A percentile compares a stretch with the other conserved stretches of the same genome.
Evolutionary conservation across 2,888 invertebrate species (phyloP).

Genomic region (Epiblema foenella): DNA sequence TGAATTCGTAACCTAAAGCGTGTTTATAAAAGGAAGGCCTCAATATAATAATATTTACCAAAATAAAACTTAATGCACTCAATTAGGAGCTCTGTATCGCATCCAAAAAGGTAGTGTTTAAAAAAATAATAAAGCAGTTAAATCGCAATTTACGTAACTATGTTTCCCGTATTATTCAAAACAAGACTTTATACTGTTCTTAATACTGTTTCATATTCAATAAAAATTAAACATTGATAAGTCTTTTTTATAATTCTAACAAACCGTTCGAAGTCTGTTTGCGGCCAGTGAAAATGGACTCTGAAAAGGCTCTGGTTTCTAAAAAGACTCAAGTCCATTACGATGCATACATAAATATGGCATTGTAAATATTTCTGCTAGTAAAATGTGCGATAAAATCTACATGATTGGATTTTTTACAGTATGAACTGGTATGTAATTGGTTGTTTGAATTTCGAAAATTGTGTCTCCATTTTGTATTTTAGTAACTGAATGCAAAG

Average conservation of each 20-base stretch:
- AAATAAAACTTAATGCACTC: conserved; percentile 30
- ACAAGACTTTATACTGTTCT: not conserved
- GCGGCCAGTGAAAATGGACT: conserved; percentile 29
- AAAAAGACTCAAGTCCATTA: not conserved
- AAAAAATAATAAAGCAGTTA: conserved; percentile 9
- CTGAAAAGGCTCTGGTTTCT: not conserved
- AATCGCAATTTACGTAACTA: not conserved
- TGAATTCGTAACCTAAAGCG: not conserved
- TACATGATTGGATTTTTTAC: conserved; percentile 31
- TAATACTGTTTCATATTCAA: not conserved
- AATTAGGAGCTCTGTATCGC: conserved; percentile 23
- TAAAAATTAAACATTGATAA: not conserved
- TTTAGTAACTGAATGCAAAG: not conserved
- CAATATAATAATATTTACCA: not conserved
- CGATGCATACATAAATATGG: not conserved
- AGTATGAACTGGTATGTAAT: conserved; percentile 32
- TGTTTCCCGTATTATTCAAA: not conserved
- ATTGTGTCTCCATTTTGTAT: conserved; percentile 1
- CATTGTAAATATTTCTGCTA: not conserved
- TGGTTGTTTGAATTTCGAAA: conserved; percentile 24
- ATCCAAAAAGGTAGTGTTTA: conserved; percentile 21
- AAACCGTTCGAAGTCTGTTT: conserved; percentile 31
- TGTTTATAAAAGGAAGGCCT: too few species aligned
- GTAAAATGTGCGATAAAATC: conserved; percentile 34
- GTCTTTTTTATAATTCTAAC: not conserved